These are phyloP conservation scores for Dynastes hyllus DNA, from an alignment of 2,888 invertebrate genomes.

Conservation along the genomic window DNA sequence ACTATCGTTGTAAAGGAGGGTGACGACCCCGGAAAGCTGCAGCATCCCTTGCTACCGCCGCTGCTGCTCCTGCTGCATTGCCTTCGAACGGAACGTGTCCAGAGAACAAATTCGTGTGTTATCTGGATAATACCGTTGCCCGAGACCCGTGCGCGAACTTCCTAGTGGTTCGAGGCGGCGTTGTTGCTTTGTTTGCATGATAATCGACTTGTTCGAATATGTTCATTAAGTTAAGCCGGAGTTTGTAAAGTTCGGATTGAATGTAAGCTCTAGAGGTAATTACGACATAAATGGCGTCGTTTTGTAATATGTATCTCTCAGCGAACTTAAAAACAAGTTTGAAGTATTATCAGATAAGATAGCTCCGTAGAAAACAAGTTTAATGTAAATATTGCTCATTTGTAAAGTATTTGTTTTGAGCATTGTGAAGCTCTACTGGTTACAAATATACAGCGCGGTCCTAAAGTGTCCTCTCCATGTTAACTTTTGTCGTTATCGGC, in stretches of 20 bases:
- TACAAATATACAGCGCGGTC: too few species aligned
- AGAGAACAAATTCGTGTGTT: conserved; percentile 16
- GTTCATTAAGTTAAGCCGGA: conserved; percentile 21
- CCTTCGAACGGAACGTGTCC: conserved; percentile 28
- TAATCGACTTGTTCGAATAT: conserved; percentile 18
- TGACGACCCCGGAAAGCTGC: conserved; percentile 36
- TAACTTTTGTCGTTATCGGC: too few species aligned
- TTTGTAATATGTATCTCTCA: too few species aligned
- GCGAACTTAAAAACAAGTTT: too few species aligned
- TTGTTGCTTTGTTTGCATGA: conserved; percentile 21
- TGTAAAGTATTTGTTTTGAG: too few species aligned
- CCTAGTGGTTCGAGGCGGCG: neutral
- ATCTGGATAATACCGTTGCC: conserved; percentile 5
- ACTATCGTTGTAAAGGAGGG: conserved; percentile 7
- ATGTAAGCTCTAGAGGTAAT: conserved; percentile 2
- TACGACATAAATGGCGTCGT: neutral
- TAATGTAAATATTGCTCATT: too few species aligned
- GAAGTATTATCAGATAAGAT: too few species aligned
- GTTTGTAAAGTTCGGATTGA: conserved; percentile 3
- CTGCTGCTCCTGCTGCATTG: conserved; percentile 24
- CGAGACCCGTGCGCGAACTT: conserved; percentile 10
- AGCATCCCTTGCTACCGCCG: conserved; percentile 20
- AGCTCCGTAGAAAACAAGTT: too few species aligned
- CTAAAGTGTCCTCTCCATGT: too few species aligned
- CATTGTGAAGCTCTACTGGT: too few species aligned